phyloP scores from a whole-genome alignment of 2,797 vertebrate genomes.

The Dicrostonyx torquatus region DNA sequence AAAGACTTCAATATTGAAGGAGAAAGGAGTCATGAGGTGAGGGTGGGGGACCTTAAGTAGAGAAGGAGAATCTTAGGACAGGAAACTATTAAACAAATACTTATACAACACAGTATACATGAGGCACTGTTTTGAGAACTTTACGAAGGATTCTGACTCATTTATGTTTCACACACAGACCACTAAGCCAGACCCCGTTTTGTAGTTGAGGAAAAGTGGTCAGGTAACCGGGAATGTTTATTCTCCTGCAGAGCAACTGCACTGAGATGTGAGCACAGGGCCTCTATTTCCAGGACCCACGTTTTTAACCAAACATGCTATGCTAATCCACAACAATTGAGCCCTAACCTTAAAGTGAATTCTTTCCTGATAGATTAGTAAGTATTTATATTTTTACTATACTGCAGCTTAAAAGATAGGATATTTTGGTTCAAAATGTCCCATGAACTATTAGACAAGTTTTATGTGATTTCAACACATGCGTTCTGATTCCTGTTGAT shows the following conservation, averaged over 20 bases:
- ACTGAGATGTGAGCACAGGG: not conserved
- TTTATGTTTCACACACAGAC: not conserved
- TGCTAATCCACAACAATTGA: not conserved
- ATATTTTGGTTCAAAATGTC: not conserved
- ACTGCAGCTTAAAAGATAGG: not conserved
- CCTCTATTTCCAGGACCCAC: not conserved
- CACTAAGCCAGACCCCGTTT: not conserved
- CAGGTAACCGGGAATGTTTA: not conserved
- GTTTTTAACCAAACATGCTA: not conserved
- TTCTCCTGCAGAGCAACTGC: not conserved
- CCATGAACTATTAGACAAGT: not conserved
- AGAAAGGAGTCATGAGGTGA: not conserved
- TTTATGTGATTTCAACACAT: not conserved
- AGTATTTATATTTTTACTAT: not conserved
- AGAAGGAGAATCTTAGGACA: not conserved
- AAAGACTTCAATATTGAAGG: not conserved
- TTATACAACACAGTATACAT: not conserved
- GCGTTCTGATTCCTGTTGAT: not conserved
- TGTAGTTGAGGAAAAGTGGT: not conserved
- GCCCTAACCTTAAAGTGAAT: not conserved
- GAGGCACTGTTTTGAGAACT: not conserved
- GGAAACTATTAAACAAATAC: not conserved
- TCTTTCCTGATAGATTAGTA: not conserved
- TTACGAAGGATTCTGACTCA: not conserved
- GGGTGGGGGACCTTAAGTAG: not conserved